Base-by-base conservation (phyloP, 2,113 vertebrate genomes). In the Cyprinus carpio region DNA sequence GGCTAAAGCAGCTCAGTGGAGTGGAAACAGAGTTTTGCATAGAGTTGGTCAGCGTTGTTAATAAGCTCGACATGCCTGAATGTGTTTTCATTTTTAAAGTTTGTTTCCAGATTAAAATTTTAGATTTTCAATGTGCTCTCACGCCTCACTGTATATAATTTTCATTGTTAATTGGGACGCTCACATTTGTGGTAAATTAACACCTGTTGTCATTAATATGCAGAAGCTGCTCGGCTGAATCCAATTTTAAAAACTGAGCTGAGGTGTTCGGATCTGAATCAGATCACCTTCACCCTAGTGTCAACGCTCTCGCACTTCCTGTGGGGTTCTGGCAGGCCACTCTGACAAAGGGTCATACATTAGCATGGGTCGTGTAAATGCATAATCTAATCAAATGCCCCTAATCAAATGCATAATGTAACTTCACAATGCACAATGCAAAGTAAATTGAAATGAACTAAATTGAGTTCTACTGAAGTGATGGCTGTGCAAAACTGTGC, bases 311-410 rank as follows among this genome's bases (percentile, higher is more conserved):
- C 15, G 65, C 25, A 56, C 40, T 40, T 65, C 80, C 64, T 64
- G 54, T 0, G 6, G 77, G 65, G 83, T 27, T 75, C 43, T 78
- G 31, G 31, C 75, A 6, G 43, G 29, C 54, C 29, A 62, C 34
- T 67, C 83, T 76, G 74, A 18, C 56, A 80, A 77, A 54, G 81
- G 81, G 75, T 83, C 84, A 78, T 54, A 49, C 58, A 81, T 81
- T 81, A 65, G 27, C 40, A 10, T 67, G 25, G 34, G 34, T 80
- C 34, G 4, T 23, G 60, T 12, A 75, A 64, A 84, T 85, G 37
- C 78, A 71, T 80, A 87, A 85, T 82, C 83, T 51, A 82, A 87
- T 87, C 74, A 77, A 85, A 85, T 71, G 43, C 16, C 74, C 25
- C 46, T 51, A 87, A 87, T 85, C 85, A 85, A 54, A 87, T 82